Conservation (phyloP, 2,797 vertebrate species). For the Selene dorsalis region DNA sequence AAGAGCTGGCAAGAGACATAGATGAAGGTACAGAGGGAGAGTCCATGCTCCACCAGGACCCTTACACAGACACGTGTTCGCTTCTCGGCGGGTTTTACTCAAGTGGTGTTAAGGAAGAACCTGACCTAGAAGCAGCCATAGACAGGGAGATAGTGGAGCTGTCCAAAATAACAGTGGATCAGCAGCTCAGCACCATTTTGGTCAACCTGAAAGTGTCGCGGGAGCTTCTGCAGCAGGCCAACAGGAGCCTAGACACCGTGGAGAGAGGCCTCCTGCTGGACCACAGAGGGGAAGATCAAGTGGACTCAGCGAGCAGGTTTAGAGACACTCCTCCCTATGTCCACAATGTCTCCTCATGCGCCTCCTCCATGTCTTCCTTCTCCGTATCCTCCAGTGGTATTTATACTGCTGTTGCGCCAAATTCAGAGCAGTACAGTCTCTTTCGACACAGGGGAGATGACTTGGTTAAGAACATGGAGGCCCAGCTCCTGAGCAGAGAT, state of each 20-base stretch:
- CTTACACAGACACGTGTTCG: neutral
- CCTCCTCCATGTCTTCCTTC: neutral
- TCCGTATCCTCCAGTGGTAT: neutral
- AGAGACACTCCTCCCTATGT: neutral
- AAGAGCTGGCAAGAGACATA: neutral
- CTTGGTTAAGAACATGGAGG: slow-evolving; percentile 14
- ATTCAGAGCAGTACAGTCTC: slow-evolving; percentile 37
- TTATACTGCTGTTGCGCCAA: slow-evolving; percentile 63
- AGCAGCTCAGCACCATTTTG: slow-evolving; percentile 56
- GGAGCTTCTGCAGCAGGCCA: slow-evolving; percentile 66
- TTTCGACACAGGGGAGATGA: neutral
- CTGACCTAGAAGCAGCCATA: neutral
- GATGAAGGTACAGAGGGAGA: neutral
- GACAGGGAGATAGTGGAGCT: neutral
- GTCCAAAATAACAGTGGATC: slow-evolving; percentile 16
- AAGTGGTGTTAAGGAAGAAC: neutral
- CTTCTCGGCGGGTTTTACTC: neutral
- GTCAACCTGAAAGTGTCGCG: slow-evolving; percentile 74
- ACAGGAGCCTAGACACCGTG: slow-evolving; percentile 52
- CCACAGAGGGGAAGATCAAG: slow-evolving; percentile 7
- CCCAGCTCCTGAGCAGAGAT: slow-evolving; percentile 22
- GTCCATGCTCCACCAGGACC: neutral
- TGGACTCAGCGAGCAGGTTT: slow-evolving; percentile 8
- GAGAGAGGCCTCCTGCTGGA: neutral
- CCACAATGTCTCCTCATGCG: neutral